Evolutionary conservation across 2,797 vertebrate species (phyloP).

Genomic region (Capromys pilorides): DNA sequence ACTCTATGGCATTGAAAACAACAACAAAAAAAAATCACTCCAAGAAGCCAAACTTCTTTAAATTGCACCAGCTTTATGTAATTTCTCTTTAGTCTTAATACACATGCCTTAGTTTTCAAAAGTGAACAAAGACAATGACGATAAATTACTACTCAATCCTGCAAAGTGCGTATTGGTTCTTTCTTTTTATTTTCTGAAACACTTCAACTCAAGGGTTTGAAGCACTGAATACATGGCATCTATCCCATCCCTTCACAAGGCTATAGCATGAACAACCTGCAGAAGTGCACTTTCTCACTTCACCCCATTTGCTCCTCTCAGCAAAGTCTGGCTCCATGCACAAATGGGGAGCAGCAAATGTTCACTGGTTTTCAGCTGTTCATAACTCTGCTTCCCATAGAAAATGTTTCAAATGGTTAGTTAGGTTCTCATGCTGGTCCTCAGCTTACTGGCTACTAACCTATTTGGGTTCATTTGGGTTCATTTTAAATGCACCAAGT

Average conservation of each 20-base stretch:
- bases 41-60: conserved; percentile 61
- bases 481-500: no score
- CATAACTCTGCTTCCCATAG: neutral
- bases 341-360: neutral
- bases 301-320: neutral
- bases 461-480: no score
- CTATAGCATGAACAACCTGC: neutral
- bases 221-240: conserved; percentile 26
- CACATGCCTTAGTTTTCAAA: conserved; percentile 72
- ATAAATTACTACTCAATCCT: conserved; percentile 66
- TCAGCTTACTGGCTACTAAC: conserved; percentile 1
- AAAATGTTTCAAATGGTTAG: neutral
- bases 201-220: conserved; percentile 47
- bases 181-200: neutral
- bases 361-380: neutral
- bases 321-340: conserved; percentile 8
- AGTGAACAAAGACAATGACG: conserved; percentile 69
- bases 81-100: conserved; percentile 76
- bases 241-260: neutral
- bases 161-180: neutral
- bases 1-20: conserved; percentile 68
- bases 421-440: neutral
- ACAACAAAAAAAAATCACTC: conserved; percentile 50
- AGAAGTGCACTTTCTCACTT: conserved; percentile 7
- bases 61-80: conserved; percentile 65